Conservation (phyloP, 92 coral and sea anemone species). For the Palythoa heliodiscus region DNA sequence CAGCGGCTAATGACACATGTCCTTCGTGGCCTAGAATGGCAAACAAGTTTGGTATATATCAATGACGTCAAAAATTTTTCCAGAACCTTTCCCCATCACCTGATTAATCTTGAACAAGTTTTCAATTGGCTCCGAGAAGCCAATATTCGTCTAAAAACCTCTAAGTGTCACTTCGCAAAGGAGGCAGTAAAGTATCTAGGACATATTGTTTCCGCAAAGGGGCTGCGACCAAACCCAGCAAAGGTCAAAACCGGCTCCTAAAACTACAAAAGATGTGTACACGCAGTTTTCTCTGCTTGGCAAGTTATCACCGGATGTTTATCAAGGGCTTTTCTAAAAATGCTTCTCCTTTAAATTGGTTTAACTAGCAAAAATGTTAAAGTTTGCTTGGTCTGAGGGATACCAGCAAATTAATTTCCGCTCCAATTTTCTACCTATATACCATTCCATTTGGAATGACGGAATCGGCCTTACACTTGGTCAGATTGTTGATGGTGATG, state of each 20-base stretch:
- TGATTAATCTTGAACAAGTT: constrained; percentile 48
- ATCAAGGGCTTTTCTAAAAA: constrained; percentile 53
- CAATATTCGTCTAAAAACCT: constrained; percentile 60
- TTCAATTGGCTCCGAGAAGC: constrained; percentile 58
- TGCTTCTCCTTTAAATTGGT: constrained; percentile 47
- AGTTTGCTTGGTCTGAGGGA: constrained; percentile 46
- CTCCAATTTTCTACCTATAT: constrained; percentile 42
- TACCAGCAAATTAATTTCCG: constrained; percentile 40
- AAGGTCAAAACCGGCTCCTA: constrained; percentile 52
- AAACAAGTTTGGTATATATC: constrained; percentile 43
- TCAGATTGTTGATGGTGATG: constrained; percentile 10
- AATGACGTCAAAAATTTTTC: constrained; percentile 56
- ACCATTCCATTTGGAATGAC: no score
- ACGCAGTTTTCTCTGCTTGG: constrained; percentile 62
- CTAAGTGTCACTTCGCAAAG: constrained; percentile 52
- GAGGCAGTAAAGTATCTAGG: constrained; percentile 16
- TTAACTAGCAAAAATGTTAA: constrained; percentile 36
- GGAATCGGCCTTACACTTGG: constrained; percentile 35
- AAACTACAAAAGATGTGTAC: constrained; percentile 41
- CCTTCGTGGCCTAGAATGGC: constrained; percentile 51
- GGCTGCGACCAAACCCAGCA: constrained; percentile 54
- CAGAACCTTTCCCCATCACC: constrained; percentile 35
- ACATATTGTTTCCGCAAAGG: constrained; percentile 30
- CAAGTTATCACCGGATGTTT: constrained; percentile 65
- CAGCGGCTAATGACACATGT: constrained; percentile 55